Percentiles rank a stretch among this genome's conserved stretches.
Conservation (phyloP, 2,113 vertebrate species). For the Cinclus cinclus region DNA sequence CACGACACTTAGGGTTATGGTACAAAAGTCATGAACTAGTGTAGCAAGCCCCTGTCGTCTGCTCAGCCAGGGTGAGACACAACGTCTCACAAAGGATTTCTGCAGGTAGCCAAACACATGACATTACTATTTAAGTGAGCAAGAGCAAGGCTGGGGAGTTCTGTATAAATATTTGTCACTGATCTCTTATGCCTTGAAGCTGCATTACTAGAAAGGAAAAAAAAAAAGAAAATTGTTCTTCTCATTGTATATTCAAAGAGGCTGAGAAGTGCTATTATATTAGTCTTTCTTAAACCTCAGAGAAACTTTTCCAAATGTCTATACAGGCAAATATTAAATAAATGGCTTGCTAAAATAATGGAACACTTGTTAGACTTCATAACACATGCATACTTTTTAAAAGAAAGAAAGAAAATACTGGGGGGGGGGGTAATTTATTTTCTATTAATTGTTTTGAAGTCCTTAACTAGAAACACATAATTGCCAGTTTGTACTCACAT, state of each 20-base stretch:
- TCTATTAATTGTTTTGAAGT: background rate
- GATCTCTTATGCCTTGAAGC: background rate
- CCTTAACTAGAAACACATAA: background rate
- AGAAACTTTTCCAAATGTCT: background rate
- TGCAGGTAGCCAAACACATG: background rate
- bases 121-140: background rate
- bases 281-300: background rate
- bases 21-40: background rate
- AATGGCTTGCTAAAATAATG: background rate
- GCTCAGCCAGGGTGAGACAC: background rate
- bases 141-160: background rate
- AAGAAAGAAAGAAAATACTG: background rate
- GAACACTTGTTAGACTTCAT: background rate
- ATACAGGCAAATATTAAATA: background rate
- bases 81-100: background rate
- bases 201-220: background rate
- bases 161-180: background rate
- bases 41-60: background rate
- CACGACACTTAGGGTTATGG: background rate
- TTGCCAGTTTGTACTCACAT: background rate
- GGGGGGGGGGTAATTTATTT: accelerated
- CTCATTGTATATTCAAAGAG: background rate
- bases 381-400: background rate
- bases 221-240: background rate
- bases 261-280: background rate